Evolutionary conservation across 2,888 invertebrate species (phyloP), one percentile per base, ranked within the genome.

Genomic region (Flabesymbios commensalis): DNA sequence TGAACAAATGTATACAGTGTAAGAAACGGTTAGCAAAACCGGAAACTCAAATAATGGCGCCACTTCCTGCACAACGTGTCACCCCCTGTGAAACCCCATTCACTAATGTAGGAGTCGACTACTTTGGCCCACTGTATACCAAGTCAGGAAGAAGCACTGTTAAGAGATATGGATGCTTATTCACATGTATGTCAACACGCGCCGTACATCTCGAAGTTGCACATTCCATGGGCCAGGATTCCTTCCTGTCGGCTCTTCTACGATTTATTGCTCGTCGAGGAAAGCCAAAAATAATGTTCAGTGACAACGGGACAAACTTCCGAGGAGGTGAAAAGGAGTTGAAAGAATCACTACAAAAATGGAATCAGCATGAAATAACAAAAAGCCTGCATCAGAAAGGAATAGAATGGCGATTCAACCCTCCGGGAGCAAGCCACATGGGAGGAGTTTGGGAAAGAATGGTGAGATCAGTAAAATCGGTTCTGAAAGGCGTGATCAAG

Each of bases 11-110:
- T 64, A 59, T 75, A 0, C 60, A 28, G 2, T 82, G 83, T 59
- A 59, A 65, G 17, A 67, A 68, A 19, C 51, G 65, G 7, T 66
- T 71, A 10, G 72, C 72, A 3, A 47, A 43, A 19, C 26, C 64
- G 0, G 63, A 64, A 29, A 52, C 64, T 4, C 72, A 76, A 41
- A 71, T 78, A 19, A 81, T 79, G 78, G 74, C 76, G 1, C 67
- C 75, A 26, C 65, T 81, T 5, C 80, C 82, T 1, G 19, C 29
- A 3, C 69, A 73, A 3, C 59, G 83, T 57, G 68, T 79, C 5
- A 24, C 24, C 19, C 48, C 55, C 24, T n/a, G n/a, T n/a, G 56
- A 36, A n/a, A 48, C 56, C 10, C 61, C 61, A 17, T 83, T 82
- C 63, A 48, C 67, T 1, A 61, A 73, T 45, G 57, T 64, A 19